These are phyloP conservation scores for Acleris sparsana DNA, from an alignment of 2,888 invertebrate species.

Conservation along the genomic window DNA sequence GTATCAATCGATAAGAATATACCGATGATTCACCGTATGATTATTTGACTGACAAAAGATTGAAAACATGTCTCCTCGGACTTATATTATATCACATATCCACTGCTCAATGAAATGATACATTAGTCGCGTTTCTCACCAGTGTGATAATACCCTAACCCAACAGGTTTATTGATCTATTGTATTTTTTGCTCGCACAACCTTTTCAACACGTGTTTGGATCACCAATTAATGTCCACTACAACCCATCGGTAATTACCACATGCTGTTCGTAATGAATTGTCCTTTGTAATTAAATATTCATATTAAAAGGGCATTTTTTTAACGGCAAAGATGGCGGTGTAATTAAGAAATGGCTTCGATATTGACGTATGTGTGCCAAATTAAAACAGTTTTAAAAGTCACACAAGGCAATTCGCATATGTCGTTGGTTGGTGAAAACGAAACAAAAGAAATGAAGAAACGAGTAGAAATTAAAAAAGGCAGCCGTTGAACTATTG, in stretches of 20 bases:
- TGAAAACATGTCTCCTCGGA: too few species aligned
- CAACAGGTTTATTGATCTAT: slow-evolving; percentile 11
- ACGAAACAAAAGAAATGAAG: too few species aligned
- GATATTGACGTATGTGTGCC: neutral
- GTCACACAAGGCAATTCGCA: neutral
- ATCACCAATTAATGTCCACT: slow-evolving; percentile 13
- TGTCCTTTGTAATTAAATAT: neutral
- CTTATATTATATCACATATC: too few species aligned
- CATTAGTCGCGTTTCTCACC: neutral
- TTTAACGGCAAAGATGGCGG: neutral
- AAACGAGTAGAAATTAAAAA: too few species aligned
- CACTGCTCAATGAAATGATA: too few species aligned
- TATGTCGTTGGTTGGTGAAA: neutral
- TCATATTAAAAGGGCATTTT: neutral
- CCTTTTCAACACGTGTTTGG: slow-evolving; percentile 8
- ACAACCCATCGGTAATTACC: slow-evolving; percentile 6
- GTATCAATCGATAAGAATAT: too few species aligned
- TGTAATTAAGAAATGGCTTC: neutral
- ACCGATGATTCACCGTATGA: too few species aligned
- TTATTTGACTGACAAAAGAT: too few species aligned
- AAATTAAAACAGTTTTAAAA: neutral
- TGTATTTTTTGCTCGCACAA: slow-evolving; percentile 10
- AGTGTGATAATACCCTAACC: slow-evolving; percentile 1
- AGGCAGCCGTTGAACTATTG: too few species aligned
- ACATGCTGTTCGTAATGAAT: slow-evolving; percentile 10